Evolutionary conservation across 1,140 invertebrate genomes (phyloP), one percentile per base, ranked within the genome.

Genomic region (Nebria ingens): DNA sequence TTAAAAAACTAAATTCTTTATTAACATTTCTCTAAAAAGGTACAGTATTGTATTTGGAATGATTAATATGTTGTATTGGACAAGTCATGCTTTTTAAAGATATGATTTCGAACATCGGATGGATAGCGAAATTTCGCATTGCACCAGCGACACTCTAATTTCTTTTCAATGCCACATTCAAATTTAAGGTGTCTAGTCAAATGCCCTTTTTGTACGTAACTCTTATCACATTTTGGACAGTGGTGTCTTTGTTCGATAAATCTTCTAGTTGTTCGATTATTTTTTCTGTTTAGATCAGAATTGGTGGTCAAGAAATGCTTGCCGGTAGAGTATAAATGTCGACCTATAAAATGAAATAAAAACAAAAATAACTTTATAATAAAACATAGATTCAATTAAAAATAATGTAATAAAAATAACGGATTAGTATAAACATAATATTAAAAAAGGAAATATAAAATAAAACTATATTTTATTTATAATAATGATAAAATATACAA

Each of bases 181-280:
- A 74, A 73, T 52, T 69, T 67, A 51, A 73, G 56, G 58, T 78
- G 76, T 21, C 75, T 65, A 59, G 77, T 79, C 25, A 83, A 70
- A 58, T 81, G 82, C 62, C 78, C 74, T 61, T 76, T 75, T 59
- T 74, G 75, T 69, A 75, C 76, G 68, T 79, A 79, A 21, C 68
- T 70, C 58, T 73, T 72, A 11, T 63, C 68, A 55, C 77, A 79
- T 29, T 65, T 68, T 2, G 67, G 61, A 55, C 76, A 78, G 40
- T 63, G 54, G 49, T 58, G 63, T 38, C 61, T 54, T 55, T 56
- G 56, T 45, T 45, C 9, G 6, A 34, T 34, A 34, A 34, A 34
- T 34, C 25, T 6, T 9, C 6, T 9, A n/a, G 25, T 9, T 34
- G 6, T 34, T 34, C 25, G 25, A 6, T n/a, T 6, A n/a, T 34